Evolutionary conservation across 2,797 vertebrate species (phyloP).

Genomic region (Pseudomugil tenellus): DNA sequence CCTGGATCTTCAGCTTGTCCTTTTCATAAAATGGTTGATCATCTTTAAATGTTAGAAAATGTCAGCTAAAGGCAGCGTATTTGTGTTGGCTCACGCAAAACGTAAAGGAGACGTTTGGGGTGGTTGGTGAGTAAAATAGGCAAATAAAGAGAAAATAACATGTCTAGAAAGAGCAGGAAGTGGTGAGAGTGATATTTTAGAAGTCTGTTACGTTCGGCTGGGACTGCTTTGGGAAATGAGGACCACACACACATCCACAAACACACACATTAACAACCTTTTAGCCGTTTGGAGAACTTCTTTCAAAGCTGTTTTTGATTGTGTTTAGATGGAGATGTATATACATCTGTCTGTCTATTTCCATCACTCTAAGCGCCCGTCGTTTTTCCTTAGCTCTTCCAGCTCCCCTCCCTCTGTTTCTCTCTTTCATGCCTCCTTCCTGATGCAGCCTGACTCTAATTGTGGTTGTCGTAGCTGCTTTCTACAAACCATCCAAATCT

Average conservation of each 20-base stretch:
- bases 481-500: slow-evolving; percentile 60
- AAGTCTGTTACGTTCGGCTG: slow-evolving; percentile 52
- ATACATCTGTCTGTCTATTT: slow-evolving; percentile 58
- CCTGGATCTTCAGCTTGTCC: not conserved
- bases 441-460: slow-evolving; percentile 50
- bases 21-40: not conserved
- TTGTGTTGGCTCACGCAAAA: slow-evolving; percentile 13
- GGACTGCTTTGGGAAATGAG: slow-evolving; percentile 47
- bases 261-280: slow-evolving; percentile 46
- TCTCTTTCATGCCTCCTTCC: slow-evolving; percentile 40
- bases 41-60: slow-evolving; percentile 9
- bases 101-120: slow-evolving; percentile 9
- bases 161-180: slow-evolving; percentile 49
- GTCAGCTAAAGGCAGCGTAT: slow-evolving; percentile 21
- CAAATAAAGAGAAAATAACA: slow-evolving; percentile 10
- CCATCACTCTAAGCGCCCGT: slow-evolving; percentile 38
- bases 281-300: slow-evolving; percentile 31
- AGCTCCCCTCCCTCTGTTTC: slow-evolving; percentile 22
- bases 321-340: slow-evolving; percentile 62
- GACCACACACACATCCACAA: slow-evolving; percentile 64
- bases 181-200: slow-evolving; percentile 60
- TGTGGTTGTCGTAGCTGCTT: slow-evolving; percentile 56
- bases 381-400: slow-evolving; percentile 38
- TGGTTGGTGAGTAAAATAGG: slow-evolving; percentile 12
- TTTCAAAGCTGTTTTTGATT: slow-evolving; percentile 61